These are phyloP conservation scores for Paramisgurnus dabryanus DNA, from an alignment of 2,113 vertebrate species.

Conservation along the genomic window DNA sequence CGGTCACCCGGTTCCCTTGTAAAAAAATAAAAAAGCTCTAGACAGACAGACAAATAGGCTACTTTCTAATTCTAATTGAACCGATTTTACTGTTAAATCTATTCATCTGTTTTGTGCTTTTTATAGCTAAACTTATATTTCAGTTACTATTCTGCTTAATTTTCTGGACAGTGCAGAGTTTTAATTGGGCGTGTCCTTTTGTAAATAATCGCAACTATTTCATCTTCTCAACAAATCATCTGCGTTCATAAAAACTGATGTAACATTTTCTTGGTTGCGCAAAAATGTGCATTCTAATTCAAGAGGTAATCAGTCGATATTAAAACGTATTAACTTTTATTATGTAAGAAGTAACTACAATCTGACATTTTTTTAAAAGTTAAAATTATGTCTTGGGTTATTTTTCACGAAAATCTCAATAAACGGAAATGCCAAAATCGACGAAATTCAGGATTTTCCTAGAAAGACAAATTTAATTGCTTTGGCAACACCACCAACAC, in stretches of 20 bases:
- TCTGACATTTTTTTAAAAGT: too few relatives aligned
- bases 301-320: neutral
- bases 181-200: neutral
- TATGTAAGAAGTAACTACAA: too few relatives aligned
- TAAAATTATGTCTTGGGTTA: neutral
- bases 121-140: neutral
- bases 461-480: neutral
- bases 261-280: neutral
- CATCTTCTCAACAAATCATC: neutral
- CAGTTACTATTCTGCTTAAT: neutral
- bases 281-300: neutral
- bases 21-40: too few relatives aligned
- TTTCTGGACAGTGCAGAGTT: neutral
- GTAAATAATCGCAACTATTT: neutral
- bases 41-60: too few relatives aligned
- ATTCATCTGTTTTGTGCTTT: neutral
- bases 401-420: neutral
- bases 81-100: neutral
- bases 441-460: neutral
- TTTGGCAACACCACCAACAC: conserved; percentile 6
- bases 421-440: neutral
- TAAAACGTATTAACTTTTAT: neutral
- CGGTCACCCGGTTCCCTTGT: neutral
- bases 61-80: too few relatives aligned
- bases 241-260: neutral